Conservation (phyloP, 2,888 invertebrate genomes). For the Calliphora vomitoria region DNA sequence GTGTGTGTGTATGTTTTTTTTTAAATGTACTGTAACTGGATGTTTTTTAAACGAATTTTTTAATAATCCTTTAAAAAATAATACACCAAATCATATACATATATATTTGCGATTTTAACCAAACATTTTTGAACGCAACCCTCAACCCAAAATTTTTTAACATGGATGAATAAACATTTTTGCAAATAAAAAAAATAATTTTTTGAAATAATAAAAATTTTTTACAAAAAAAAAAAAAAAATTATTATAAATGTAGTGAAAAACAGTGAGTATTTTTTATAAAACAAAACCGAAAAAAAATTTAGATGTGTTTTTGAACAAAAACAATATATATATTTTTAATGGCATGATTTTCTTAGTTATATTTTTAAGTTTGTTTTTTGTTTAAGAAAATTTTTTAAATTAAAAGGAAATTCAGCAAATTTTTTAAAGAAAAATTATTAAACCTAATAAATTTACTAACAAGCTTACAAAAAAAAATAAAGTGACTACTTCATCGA, state of each 20-base stretch:
- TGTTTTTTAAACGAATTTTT: conserved; percentile 68
- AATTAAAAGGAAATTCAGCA: not conserved
- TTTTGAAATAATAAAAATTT: conserved; percentile 62
- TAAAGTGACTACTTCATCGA: not conserved
- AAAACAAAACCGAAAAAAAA: conserved; percentile 54
- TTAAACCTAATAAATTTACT: no score
- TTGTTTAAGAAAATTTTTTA: conserved; percentile 1
- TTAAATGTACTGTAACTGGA: conserved; percentile 71
- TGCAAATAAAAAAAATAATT: conserved; percentile 41
- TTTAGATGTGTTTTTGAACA: conserved; percentile 60
- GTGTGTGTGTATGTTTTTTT: conserved; percentile 70
- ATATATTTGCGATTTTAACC: conserved; percentile 46
- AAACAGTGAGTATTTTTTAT: conserved; percentile 84
- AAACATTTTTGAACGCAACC: conserved; percentile 74
- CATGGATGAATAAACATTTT: conserved; percentile 68
- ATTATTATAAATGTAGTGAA: conserved; percentile 81
- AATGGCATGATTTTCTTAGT: conserved; percentile 74
- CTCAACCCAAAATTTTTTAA: conserved; percentile 56
- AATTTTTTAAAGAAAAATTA: not conserved
- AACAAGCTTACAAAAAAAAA: no score
- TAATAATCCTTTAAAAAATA: conserved; percentile 42
- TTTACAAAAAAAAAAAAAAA: conserved; percentile 63
- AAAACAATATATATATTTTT: conserved; percentile 53
- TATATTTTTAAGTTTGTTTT: conserved; percentile 3
- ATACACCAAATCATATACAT: conserved; percentile 41